phyloP scores from a whole-genome alignment of 1,140 invertebrate species.

The Lethrus apterus region DNA sequence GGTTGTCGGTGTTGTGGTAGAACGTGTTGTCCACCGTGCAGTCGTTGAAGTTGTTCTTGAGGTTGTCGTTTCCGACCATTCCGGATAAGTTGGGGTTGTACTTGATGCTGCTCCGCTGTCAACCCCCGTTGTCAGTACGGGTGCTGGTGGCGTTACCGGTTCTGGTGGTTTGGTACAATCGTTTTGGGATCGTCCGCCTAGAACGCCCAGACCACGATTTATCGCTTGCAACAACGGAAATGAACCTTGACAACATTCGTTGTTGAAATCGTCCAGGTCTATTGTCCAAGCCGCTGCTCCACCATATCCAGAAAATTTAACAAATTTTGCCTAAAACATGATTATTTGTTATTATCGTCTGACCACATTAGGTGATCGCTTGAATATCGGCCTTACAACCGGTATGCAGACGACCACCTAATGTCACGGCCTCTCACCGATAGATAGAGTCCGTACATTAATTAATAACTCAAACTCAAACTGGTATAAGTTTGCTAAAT shows the following conservation, averaged over 20 bases:
- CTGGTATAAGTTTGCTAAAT: too few species aligned
- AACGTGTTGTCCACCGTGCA: slow-evolving; percentile 31
- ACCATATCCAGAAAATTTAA: slow-evolving; percentile 60
- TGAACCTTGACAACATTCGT: slow-evolving; percentile 68
- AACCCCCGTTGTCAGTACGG: slow-evolving; percentile 56
- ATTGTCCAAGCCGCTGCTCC: slow-evolving; percentile 85
- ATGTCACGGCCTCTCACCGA: too few species aligned
- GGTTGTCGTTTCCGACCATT: slow-evolving; percentile 27
- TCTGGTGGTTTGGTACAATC: slow-evolving; percentile 57
- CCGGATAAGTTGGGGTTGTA: slow-evolving; percentile 11
- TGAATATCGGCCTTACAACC: too few species aligned
- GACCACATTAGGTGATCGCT: too few species aligned
- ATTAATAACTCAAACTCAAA: too few species aligned
- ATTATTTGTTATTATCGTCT: too few species aligned
- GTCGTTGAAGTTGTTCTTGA: slow-evolving; percentile 37
- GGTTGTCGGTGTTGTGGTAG: slow-evolving; percentile 38
- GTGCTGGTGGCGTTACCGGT: slow-evolving; percentile 62
- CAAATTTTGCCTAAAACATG: slow-evolving; percentile 61
- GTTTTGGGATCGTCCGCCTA: slow-evolving; percentile 47
- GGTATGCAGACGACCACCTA: too few species aligned
- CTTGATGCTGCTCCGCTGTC: slow-evolving; percentile 34
- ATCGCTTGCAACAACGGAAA: slow-evolving; percentile 69
- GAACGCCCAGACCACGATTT: slow-evolving; percentile 63
- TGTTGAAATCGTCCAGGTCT: slow-evolving; percentile 84
- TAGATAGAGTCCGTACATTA: too few species aligned